phyloP scores from a whole-genome alignment of 2,113 vertebrate genomes.

The Malurus elegans region DNA sequence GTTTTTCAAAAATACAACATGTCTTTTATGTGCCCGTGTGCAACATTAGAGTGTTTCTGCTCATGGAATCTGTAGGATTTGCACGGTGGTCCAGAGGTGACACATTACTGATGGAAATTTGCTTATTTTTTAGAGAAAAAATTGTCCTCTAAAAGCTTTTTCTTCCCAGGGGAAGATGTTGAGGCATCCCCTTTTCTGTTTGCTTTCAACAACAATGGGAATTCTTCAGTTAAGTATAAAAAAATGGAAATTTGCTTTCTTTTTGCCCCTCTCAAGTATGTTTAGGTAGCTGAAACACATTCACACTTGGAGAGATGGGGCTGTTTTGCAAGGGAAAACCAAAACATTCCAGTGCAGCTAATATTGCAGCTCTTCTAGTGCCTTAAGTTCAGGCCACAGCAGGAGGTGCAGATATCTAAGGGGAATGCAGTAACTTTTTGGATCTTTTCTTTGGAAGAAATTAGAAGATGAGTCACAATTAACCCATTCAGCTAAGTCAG shows the following conservation, averaged over 20 bases:
- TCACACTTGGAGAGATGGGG: slow-evolving; percentile 6
- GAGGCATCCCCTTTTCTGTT: not conserved
- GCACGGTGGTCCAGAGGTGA: not conserved
- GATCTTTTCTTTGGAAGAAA: slow-evolving; percentile 53
- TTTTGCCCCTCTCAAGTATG: not conserved
- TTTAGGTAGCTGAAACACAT: slow-evolving; percentile 33
- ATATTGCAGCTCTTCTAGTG: slow-evolving; percentile 43
- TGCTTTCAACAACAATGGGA: not conserved
- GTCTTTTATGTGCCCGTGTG: not conserved
- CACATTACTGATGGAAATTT: not conserved
- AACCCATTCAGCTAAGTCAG: not conserved
- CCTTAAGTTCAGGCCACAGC: slow-evolving; percentile 57
- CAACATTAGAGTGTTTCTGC: not conserved
- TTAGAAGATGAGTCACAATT: slow-evolving; percentile 21
- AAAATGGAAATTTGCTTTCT: not conserved
- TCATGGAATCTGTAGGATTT: not conserved
- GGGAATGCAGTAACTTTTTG: slow-evolving; percentile 20
- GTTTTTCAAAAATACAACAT: not conserved
- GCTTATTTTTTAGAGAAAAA: not conserved
- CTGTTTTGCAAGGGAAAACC: slow-evolving; percentile 56
- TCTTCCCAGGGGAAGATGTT: not conserved
- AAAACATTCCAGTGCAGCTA: slow-evolving; percentile 57
- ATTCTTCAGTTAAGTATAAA: not conserved
- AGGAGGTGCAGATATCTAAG: slow-evolving; percentile 44
- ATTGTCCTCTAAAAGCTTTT: not conserved